Evolutionary conservation across 2,113 vertebrate genomes (phyloP).

Genomic region (Rostratula benghalensis): DNA sequence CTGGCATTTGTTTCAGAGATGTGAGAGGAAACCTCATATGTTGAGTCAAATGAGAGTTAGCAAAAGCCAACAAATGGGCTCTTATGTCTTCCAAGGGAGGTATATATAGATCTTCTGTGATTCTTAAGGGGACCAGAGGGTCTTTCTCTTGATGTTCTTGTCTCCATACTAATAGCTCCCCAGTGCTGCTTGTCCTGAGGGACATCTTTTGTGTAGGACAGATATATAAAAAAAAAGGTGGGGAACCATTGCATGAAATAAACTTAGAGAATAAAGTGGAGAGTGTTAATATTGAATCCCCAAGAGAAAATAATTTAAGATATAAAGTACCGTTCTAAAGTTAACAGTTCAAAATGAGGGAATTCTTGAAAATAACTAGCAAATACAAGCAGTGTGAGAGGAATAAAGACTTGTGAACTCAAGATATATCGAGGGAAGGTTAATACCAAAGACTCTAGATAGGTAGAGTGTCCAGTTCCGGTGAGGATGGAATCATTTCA

Average conservation of each 20-base stretch:
- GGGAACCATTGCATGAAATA: neutral
- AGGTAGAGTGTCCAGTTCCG: neutral
- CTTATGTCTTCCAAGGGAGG: neutral
- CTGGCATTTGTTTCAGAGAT: neutral
- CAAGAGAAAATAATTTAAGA: neutral
- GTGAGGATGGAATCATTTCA: neutral
- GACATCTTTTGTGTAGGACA: neutral
- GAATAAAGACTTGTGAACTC: neutral
- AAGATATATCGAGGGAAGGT: neutral
- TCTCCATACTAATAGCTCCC: neutral
- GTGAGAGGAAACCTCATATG: neutral
- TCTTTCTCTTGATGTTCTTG: neutral
- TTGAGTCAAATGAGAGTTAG: slow-evolving; percentile 36
- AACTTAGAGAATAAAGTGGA: neutral
- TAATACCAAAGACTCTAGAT: neutral
- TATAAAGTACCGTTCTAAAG: neutral
- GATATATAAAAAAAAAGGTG: neutral
- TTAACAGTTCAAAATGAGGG: neutral
- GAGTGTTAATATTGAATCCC: neutral
- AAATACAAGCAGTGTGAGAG: neutral
- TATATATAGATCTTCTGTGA: neutral
- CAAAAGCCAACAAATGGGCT: neutral
- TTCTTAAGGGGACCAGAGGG: neutral
- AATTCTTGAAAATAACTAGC: neutral
- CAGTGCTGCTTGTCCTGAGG: neutral